These are phyloP conservation scores for Burhinus bistriatus DNA, from an alignment of 2,113 vertebrate genomes.

Conservation along the genomic window DNA sequence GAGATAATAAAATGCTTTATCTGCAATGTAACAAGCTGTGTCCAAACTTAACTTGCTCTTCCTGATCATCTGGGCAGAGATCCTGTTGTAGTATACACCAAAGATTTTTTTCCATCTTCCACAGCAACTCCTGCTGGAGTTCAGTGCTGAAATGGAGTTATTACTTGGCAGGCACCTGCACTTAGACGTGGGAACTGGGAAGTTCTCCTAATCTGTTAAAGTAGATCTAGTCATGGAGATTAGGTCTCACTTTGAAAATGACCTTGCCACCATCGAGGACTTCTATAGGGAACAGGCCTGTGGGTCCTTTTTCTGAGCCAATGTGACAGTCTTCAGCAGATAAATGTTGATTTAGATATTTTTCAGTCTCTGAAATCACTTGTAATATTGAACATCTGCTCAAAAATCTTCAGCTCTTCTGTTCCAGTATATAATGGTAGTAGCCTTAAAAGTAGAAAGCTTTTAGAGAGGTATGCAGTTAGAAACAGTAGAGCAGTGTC, in stretches of 20 bases:
- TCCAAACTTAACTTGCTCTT: background rate
- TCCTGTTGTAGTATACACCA: background rate
- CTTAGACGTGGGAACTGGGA: background rate
- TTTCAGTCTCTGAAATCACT: background rate
- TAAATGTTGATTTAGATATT: background rate
- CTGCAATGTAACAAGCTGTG: constrained; percentile 7
- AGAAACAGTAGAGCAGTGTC: background rate
- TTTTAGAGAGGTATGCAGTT: background rate
- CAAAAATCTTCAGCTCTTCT: background rate
- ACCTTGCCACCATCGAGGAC: background rate
- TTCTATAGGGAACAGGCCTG: background rate
- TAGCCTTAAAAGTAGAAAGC: background rate
- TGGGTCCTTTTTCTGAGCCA: background rate
- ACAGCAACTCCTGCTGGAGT: background rate
- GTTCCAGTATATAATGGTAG: background rate
- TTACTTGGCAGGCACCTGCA: background rate
- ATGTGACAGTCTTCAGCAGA: background rate
- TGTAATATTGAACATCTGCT: background rate
- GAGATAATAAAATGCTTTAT: constrained; percentile 13
- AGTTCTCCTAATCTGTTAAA: background rate
- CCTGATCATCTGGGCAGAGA: background rate
- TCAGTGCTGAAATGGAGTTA: background rate
- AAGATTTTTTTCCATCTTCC: background rate
- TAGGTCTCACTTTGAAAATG: background rate
- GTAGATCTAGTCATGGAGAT: background rate